Conservation (phyloP, 1,140 invertebrate species). For the Diabrotica undecimpunctata region DNA sequence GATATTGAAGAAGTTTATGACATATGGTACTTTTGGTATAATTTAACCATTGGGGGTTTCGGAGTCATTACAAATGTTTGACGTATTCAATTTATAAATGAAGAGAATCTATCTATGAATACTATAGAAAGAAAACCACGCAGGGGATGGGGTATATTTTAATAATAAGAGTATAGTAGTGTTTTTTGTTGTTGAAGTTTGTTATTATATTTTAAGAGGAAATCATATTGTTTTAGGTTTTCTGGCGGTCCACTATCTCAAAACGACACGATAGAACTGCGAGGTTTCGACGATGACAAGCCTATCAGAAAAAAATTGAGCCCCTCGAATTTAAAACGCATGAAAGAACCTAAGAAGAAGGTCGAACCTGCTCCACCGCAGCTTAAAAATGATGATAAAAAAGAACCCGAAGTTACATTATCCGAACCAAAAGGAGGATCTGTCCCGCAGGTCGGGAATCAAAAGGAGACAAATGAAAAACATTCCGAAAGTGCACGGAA, state of each 20-base stretch:
- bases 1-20: no score
- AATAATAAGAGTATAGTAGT: no score
- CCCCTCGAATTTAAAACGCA: slow-evolving; percentile 48
- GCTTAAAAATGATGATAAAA: slow-evolving; percentile 35
- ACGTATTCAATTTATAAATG: no score
- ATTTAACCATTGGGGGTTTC: no score
- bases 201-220: no score
- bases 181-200: no score
- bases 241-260: slow-evolving; percentile 85
- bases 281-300: slow-evolving; percentile 77
- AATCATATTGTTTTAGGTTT: slow-evolving; percentile 53
- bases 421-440: background rate
- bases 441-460: background rate
- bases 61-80: no score
- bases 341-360: slow-evolving; percentile 36
- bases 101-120: no score
- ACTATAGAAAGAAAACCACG: no score
- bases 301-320: slow-evolving; percentile 48
- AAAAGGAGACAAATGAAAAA: slow-evolving; percentile 1
- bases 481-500: background rate
- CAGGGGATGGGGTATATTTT: no score
- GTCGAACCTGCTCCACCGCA: slow-evolving; percentile 20
- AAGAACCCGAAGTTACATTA: background rate
- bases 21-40: no score
- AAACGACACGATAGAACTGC: slow-evolving; percentile 87